Base-by-base conservation (phyloP, 2,113 vertebrate genomes). In the Bujurquina vittata region DNA sequence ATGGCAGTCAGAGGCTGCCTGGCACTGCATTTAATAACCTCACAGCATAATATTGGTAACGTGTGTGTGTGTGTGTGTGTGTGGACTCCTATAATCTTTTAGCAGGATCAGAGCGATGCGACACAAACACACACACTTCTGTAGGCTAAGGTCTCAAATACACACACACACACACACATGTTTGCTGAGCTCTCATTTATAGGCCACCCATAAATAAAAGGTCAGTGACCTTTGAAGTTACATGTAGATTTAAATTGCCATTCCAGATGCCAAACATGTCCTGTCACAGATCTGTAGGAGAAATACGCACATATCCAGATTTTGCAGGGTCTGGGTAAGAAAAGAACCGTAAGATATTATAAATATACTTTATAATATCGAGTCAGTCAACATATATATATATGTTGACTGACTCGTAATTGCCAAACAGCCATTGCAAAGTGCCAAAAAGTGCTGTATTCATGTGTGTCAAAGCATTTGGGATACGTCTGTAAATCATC, bases 41-140 rank as follows among this genome's bases (percentile, higher is more conserved):
- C 15, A 49, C 9, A 10, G 29, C 23, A 49, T 29, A 49, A 31
- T 40, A 72, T 46, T 72, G 17, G 26, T 22, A 54, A 37, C 18
- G 31, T 31, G 31, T 31, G 31, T 31, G 31, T 31, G 31, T 31
- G 31, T 31, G 31, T 40, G 61, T 43, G n/a, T 67, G 54, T 56
- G 78, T 84, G 69, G 56, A 65, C 75, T 62, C 37, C 31, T 4
- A 18, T 59, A 55, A 79, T 82, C 79, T 57, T 77, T 23, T 6
- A 7, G 65, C 63, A 76, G 76, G 60, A 76, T 61, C 61, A 69
- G 37, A 80, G 80, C 2, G 14, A 49, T 31, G 60, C 4, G 5
- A 60, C 75, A 58, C 40, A 31, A 60, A 58, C 40, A 29, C 26
- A 31, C 65, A 80, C 17, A 35, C 73, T 56, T 58, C 43, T 83